Evolutionary conservation across 2,888 invertebrate genomes (phyloP).

Genomic region (Neoitamus cyanurus): DNA sequence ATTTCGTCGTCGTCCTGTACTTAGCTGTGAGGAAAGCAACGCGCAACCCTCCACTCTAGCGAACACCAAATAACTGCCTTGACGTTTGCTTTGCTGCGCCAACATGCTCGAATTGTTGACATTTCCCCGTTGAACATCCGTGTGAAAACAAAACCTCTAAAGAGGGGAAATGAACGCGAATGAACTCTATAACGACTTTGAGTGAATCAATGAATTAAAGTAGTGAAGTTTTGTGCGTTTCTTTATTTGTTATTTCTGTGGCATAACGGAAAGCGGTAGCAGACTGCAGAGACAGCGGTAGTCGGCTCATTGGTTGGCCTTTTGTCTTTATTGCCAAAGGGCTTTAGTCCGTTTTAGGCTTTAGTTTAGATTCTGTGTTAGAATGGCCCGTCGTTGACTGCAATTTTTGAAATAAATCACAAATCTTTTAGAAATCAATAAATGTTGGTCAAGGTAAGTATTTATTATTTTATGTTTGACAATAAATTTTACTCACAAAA

Average conservation of each 20-base stretch:
- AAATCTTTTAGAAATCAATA: too few species aligned
- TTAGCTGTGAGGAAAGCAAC: background rate
- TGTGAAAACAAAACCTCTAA: conserved; percentile 12
- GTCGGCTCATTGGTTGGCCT: background rate
- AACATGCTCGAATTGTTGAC: background rate
- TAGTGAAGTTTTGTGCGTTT: background rate
- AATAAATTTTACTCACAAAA: too few species aligned
- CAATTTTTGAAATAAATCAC: too few species aligned
- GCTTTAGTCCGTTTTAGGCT: too few species aligned
- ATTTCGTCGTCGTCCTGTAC: background rate
- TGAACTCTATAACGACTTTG: background rate
- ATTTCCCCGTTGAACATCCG: background rate
- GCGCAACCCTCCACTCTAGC: background rate
- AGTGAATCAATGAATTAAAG: background rate
- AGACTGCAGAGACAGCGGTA: background rate
- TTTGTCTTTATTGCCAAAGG: too few species aligned
- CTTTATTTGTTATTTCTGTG: background rate
- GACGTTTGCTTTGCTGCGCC: background rate
- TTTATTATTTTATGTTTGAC: too few species aligned
- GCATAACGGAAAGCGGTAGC: background rate
- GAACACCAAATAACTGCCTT: background rate
- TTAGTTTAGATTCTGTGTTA: too few species aligned
- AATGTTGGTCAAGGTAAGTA: too few species aligned
- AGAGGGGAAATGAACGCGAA: background rate
- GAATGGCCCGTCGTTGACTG: too few species aligned